Evolutionary conservation across 1,140 invertebrate species (phyloP).

Genomic region (Drosophila bocqueti): DNA sequence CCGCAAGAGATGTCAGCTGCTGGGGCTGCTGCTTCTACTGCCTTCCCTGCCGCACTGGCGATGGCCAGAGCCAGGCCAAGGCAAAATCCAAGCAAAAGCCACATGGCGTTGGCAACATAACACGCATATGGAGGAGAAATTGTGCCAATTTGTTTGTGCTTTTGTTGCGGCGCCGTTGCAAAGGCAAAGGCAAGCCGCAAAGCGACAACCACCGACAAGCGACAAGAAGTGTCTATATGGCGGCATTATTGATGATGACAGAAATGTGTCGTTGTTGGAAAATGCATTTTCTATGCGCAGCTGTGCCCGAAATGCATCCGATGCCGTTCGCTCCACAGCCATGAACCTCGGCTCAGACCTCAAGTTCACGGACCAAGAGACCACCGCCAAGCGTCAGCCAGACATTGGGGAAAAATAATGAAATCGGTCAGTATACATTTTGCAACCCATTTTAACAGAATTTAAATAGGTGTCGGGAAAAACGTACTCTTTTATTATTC

Average conservation of each 20-base stretch:
- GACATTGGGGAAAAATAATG: not conserved
- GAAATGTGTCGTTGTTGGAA: slow-evolving; percentile 74
- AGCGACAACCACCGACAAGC: slow-evolving; percentile 35
- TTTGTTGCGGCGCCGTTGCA: slow-evolving; percentile 48
- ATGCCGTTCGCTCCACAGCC: slow-evolving; percentile 21
- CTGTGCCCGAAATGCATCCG: slow-evolving; percentile 45
- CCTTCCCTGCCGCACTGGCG: slow-evolving; percentile 2
- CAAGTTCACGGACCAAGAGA: slow-evolving; percentile 40
- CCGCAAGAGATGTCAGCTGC: slow-evolving; percentile 74
- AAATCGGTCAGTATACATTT: slow-evolving; percentile 1
- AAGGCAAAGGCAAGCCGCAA: slow-evolving; percentile 62
- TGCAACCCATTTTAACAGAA: not conserved
- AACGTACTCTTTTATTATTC: not conserved
- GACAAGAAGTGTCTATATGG: slow-evolving; percentile 62
- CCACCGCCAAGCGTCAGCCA: not conserved
- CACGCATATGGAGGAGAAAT: slow-evolving; percentile 74
- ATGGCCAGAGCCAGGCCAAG: slow-evolving; percentile 2
- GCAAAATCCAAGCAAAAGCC: slow-evolving; percentile 21
- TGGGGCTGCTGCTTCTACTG: slow-evolving; percentile 32
- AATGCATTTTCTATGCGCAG: slow-evolving; percentile 65
- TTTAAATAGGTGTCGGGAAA: not conserved
- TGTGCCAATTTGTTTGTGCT: slow-evolving; percentile 78
- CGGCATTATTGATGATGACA: slow-evolving; percentile 83
- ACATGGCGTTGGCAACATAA: slow-evolving; percentile 74
- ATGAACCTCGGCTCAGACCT: slow-evolving; percentile 40